Conservation (phyloP, 1,140 invertebrate genomes). For the Archegozetes longisetosus region DNA sequence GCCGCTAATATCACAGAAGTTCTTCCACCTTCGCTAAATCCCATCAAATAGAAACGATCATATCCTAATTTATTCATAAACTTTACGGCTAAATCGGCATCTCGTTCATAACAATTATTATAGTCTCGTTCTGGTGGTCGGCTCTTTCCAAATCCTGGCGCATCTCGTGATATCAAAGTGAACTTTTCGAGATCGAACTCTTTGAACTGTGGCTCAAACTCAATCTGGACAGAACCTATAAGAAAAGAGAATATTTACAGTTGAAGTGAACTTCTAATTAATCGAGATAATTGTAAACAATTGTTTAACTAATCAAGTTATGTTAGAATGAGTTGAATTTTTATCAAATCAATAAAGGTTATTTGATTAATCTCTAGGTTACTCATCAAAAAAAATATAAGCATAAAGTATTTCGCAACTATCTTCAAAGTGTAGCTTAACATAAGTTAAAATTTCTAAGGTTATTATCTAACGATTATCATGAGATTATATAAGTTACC, state of each 20-base stretch:
- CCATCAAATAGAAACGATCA: constrained; percentile 1
- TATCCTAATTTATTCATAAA: constrained; percentile 23
- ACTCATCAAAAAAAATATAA: constrained; percentile 1
- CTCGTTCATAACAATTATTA: constrained; percentile 10
- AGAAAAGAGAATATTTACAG: too few relatives aligned
- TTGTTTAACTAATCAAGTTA: too few relatives aligned
- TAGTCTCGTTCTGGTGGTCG: constrained; percentile 16
- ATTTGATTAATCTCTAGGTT: not conserved
- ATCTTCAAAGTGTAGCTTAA: too few relatives aligned
- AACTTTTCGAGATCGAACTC: constrained; percentile 13
- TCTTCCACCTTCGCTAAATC: constrained; percentile 15
- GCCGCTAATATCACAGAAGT: constrained; percentile 10
- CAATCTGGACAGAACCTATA: constrained; percentile 7
- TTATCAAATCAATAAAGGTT: not conserved
- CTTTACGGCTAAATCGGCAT: not conserved
- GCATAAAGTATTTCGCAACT: too few relatives aligned
- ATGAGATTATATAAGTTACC: too few relatives aligned
- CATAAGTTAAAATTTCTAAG: too few relatives aligned
- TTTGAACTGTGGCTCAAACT: constrained; percentile 14
- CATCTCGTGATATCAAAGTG: constrained; percentile 12
- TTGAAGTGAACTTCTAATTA: too few relatives aligned
- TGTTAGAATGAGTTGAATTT: too few relatives aligned
- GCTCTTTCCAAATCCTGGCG: constrained; percentile 15
- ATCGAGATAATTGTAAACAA: too few relatives aligned
- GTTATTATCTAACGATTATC: too few relatives aligned